These are phyloP conservation scores for Falco novaeseelandiae DNA, from an alignment of 2,797 vertebrate genomes.

Conservation along the genomic window DNA sequence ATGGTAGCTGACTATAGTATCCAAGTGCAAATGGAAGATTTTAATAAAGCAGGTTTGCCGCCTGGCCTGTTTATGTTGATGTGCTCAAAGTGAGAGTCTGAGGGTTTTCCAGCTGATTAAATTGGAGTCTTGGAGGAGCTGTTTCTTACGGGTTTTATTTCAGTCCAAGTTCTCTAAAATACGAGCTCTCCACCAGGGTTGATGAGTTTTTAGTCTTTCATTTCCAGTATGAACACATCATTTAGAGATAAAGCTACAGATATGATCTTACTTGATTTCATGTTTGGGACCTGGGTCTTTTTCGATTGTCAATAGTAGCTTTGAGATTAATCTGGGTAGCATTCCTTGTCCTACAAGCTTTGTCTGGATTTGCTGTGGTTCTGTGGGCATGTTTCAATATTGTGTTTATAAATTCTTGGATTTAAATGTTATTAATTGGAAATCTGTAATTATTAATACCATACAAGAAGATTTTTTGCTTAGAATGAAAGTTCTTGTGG, in stretches of 20 bases:
- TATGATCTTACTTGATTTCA: background rate
- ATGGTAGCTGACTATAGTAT: background rate
- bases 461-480: background rate
- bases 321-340: background rate
- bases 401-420: background rate
- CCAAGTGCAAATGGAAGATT: background rate
- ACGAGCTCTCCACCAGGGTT: background rate
- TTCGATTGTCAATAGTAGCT: accelerated
- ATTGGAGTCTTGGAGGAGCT: background rate
- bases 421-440: background rate
- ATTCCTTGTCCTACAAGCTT: background rate
- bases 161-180: background rate
- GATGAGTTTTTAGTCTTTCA: background rate
- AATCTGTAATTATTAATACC: background rate
- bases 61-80: background rate
- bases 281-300: background rate
- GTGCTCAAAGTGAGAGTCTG: background rate
- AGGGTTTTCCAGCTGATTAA: background rate
- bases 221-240: background rate
- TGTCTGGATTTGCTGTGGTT: background rate
- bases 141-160: background rate
- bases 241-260: background rate
- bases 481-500: background rate
- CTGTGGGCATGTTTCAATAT: background rate
- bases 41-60: background rate